Conservation (phyloP, 2,797 vertebrate genomes). For the Hipposideros larvatus region DNA sequence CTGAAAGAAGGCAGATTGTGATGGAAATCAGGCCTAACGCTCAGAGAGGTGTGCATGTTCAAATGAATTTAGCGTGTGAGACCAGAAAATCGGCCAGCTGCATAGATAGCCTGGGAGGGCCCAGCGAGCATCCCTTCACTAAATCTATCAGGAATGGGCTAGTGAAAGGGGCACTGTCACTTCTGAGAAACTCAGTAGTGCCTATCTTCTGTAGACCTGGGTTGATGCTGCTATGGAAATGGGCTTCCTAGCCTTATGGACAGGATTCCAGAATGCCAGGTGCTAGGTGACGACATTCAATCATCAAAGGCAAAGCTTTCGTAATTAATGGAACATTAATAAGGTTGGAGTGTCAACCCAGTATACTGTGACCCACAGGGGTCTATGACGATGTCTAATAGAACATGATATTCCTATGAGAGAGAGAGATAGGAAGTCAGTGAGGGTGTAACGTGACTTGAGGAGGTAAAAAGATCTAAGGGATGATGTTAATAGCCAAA, state of each 20-base stretch:
- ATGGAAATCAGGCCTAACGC: neutral
- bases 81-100: neutral
- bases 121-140: neutral
- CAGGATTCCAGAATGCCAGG: neutral
- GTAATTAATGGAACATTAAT: neutral
- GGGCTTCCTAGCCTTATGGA: neutral
- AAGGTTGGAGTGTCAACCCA: neutral
- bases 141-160: neutral
- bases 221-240: neutral
- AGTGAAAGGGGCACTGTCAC: neutral
- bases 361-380: neutral
- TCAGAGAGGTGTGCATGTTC: neutral
- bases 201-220: neutral
- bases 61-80: neutral
- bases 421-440: neutral
- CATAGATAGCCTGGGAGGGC: neutral
- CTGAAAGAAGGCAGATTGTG: neutral
- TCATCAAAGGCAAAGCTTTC: neutral
- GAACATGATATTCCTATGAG: neutral
- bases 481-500: neutral
- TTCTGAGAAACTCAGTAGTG: neutral
- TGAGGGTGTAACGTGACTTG: neutral
- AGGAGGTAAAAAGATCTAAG: neutral
- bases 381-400: neutral
- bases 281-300: neutral